Base-by-base conservation (phyloP, 2,797 vertebrate species). In the Nannoperca obscura region DNA sequence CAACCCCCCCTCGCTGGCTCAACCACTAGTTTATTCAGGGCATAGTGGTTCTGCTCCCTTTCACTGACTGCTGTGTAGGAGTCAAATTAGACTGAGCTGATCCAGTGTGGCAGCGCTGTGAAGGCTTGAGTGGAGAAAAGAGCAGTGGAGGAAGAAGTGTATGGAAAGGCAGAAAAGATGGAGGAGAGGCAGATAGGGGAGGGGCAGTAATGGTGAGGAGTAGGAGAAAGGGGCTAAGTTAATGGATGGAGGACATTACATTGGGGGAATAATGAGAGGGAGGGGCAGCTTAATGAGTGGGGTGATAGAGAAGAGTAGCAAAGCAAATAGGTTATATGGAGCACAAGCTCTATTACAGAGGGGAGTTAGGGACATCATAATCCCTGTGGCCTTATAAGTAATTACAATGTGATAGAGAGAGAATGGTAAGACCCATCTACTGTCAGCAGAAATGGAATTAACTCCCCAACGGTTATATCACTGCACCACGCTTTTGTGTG, bases 351-450 rank as follows among this genome's bases (percentile, higher is more conserved):
- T 86, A 91, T 93, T 92, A 89, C 91, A 83, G 83, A 71, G 52
- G 88, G 88, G 87, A 91, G 81, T 64, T 82, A 68, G 92, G 90
- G 90, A 91, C 89, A 87, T 88, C 74, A 79, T 90, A 90, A 92
- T 93, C 92, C 91, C 89, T 70, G 73, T 88, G 90, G 90, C 85
- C 87, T 89, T 87, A 88, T 83, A 90, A 92, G 91, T 93, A 92
- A 93, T 93, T 92, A 93, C 88, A 82, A 67, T 71, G 81, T 80
- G 89, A 92, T 92, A 75, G 89, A 86, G 89, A 86, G 83, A 84
- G 81, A 89, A 85, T 79, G 73, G 81, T 67, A 44, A 65, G 84
- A 86, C 89, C 86, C 85, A 88, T 90, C 90, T 89, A 81, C 85
- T 89, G 92, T 93, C 91, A 93, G 91, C 90, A 92, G 83, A 93